Percentiles rank a stretch among this genome's conserved stretches.
These are phyloP conservation scores for Idaea straminata DNA, from an alignment of 2,888 invertebrate species.

Conservation along the genomic window DNA sequence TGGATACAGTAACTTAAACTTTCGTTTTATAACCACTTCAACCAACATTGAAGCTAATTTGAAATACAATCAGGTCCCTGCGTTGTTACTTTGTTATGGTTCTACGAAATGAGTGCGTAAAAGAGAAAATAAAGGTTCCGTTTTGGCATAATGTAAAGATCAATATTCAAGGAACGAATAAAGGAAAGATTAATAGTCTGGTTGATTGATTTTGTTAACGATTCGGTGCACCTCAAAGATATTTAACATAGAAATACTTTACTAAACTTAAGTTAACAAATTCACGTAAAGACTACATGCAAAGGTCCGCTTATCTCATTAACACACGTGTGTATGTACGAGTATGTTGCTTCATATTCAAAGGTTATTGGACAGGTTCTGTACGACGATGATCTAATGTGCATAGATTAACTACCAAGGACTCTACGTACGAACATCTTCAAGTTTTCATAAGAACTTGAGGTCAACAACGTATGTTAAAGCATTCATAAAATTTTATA, in stretches of 20 bases:
- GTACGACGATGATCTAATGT: slow-evolving; percentile 65
- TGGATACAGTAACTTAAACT: background rate
- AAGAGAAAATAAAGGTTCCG: background rate
- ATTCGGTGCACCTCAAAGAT: background rate
- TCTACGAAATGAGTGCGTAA: background rate
- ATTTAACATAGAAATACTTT: background rate
- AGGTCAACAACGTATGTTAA: slow-evolving; percentile 2
- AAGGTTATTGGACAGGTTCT: slow-evolving; percentile 60
- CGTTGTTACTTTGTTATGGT: background rate
- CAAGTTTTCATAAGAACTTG: slow-evolving; percentile 20
- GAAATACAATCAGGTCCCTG: background rate
- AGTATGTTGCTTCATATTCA: slow-evolving; percentile 29
- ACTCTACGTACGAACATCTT: slow-evolving; percentile 25
- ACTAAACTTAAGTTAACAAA: slow-evolving; percentile 1
- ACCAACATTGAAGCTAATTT: background rate
- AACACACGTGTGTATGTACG: slow-evolving; percentile 23
- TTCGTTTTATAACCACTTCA: background rate
- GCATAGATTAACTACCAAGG: slow-evolving; percentile 64
- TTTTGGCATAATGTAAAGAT: background rate
- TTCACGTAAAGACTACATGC: slow-evolving; percentile 10
- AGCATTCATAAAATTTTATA: background rate
- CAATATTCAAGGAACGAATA: background rate
- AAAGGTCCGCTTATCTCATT: slow-evolving; percentile 33
- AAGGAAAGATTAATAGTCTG: background rate
- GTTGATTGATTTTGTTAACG: background rate